phyloP scores from a whole-genome alignment of 2,113 vertebrate genomes.

The Xiphophorus hellerii region DNA sequence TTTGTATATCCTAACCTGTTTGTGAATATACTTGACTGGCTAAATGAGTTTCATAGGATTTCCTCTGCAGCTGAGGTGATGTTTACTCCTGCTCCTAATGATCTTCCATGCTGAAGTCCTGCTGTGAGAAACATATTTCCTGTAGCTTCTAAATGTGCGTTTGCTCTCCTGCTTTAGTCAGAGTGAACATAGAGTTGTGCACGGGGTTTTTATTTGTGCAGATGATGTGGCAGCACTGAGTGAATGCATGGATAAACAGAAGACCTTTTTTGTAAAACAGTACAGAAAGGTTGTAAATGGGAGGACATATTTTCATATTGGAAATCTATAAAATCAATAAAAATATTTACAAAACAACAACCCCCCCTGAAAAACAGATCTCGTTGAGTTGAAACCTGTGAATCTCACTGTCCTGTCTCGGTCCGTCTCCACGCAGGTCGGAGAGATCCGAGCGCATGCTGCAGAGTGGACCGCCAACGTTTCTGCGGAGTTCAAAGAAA shows the following conservation, averaged over 20 bases:
- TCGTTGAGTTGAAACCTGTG: background rate
- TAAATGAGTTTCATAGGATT: background rate
- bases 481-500: slow-evolving; percentile 97
- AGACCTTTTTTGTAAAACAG: too few relatives aligned
- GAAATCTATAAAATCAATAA: too few relatives aligned
- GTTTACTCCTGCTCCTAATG: slow-evolving; percentile 8
- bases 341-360: too few relatives aligned
- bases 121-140: slow-evolving; percentile 1
- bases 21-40: background rate
- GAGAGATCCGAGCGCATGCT: slow-evolving; percentile 94
- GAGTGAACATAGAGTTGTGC: background rate
- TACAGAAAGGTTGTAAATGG: too few relatives aligned
- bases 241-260: too few relatives aligned
- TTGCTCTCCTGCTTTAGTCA: background rate
- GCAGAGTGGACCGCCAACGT: slow-evolving; percentile 98
- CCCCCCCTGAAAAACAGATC: background rate
- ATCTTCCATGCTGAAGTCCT: slow-evolving; percentile 46
- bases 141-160: background rate
- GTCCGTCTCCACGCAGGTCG: slow-evolving; percentile 81
- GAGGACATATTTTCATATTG: too few relatives aligned
- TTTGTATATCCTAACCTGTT: too few relatives aligned
- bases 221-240: too few relatives aligned
- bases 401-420: background rate
- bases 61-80: background rate
- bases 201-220: background rate